A percentile compares a stretch with the other conserved stretches of the same genome.
These are phyloP conservation scores for Polia nebulosa DNA, from an alignment of 2,888 invertebrate species.

Conservation along the genomic window DNA sequence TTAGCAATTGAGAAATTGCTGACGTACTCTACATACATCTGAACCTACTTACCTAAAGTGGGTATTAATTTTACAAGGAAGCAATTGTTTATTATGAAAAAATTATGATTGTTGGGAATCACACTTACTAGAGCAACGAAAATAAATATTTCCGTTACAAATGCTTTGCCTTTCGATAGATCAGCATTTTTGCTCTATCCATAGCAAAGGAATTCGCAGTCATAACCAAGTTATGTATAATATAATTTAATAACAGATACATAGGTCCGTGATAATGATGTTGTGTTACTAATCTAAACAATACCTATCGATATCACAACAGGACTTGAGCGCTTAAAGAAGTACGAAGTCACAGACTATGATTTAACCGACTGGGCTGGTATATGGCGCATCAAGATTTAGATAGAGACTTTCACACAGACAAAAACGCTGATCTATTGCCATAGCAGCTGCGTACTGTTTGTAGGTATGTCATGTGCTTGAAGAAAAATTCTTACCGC, in stretches of 20 bases:
- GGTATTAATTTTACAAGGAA: background rate
- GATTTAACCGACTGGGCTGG: too few species aligned
- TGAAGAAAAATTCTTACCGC: conserved; percentile 77
- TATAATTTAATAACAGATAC: too few species aligned
- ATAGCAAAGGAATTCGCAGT: background rate
- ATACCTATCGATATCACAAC: too few species aligned
- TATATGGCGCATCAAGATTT: too few species aligned
- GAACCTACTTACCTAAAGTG: background rate
- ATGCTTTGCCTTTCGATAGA: background rate
- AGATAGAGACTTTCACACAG: too few species aligned
- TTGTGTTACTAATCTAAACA: too few species aligned
- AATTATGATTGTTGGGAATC: background rate
- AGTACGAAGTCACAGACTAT: too few species aligned
- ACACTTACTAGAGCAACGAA: background rate
- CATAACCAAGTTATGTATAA: too few species aligned
- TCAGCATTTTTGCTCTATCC: background rate
- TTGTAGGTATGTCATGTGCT: background rate
- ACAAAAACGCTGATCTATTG: too few species aligned
- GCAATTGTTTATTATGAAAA: background rate
- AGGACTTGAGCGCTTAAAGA: too few species aligned
- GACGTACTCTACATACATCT: background rate
- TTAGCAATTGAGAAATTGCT: conserved; percentile 30
- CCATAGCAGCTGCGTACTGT: background rate
- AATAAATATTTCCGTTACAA: too few species aligned
- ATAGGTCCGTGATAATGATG: too few species aligned